Base-by-base conservation (phyloP, 2,113 vertebrate genomes). In the Oxyura jamaicensis region DNA sequence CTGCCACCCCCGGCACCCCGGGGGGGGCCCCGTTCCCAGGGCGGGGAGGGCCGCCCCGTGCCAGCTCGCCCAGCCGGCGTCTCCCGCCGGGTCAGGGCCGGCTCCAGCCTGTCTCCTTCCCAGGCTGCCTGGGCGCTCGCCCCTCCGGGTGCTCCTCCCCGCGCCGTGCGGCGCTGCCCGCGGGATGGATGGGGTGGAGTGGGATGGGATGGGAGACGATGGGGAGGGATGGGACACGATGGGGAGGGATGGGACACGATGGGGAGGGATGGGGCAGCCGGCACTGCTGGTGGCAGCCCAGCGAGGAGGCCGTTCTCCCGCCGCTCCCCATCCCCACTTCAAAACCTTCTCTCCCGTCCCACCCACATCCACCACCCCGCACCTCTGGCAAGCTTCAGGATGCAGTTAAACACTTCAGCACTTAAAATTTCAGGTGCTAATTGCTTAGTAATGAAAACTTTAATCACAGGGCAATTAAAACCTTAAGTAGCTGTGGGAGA, bases 381-480 rank as follows among this genome's bases (percentile, higher is more conserved):
- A 95, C 88, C 93, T 92, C 92, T 95, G 92, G 90, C 93, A 90
- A 90, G 88, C 93, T 93, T 86, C 90, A 94, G 93, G 95, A 95
- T 96, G 96, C 93, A 93, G 92, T 94, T 95, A 94, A 97, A 94
- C 86, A 82, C 88, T 97, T 96, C 95, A 95, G 91, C 95, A 96
- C 95, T 95, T 96, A 96, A 94, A 96, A 95, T 96, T 96, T 96
- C 96, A 94, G 95, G 93, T 96, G 95, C 96, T 97, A 97, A 97
- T 97, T 97, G 93, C 96, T 96, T 92, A 96, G 96, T 96, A 97
- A 97, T 97, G 96, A 97, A 96, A 97, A 97, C 93, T 96, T 95
- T 97, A 97, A 96, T 97, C 96, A 97, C 96, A 96, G 88, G 92
- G 96, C 95, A 96, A 96, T 96, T 97, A 96, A 96, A 96, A 95